Percentiles rank a stretch among this genome's conserved stretches.
Conservation (phyloP, 2,113 vertebrate species). For the Antennarius striatus region DNA sequence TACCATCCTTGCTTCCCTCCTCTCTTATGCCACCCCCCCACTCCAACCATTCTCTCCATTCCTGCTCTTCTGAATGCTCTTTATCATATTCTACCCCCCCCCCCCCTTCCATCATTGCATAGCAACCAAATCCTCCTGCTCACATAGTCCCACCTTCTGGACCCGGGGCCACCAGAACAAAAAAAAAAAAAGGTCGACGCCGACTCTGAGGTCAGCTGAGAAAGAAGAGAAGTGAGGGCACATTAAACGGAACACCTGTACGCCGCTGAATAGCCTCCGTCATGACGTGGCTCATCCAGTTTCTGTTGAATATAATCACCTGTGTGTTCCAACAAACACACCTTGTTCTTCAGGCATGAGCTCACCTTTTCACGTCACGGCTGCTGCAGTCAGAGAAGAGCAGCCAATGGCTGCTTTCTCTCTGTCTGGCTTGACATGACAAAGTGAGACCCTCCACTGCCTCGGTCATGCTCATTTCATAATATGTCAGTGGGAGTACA, state of each 20-base stretch:
- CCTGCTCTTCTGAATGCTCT: slow-evolving; percentile 50
- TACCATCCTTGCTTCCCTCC: slow-evolving; percentile 46
- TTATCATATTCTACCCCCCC: slow-evolving; percentile 70
- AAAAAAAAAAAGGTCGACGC: slow-evolving; percentile 40
- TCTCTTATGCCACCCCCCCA: slow-evolving; percentile 45
- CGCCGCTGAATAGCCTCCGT: background rate
- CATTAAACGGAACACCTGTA: slow-evolving; percentile 14
- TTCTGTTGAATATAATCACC: slow-evolving; percentile 6
- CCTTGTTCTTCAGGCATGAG: slow-evolving; percentile 48
- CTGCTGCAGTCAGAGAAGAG: slow-evolving; percentile 38
- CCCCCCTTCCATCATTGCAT: slow-evolving; percentile 61
- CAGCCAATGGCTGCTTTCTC: slow-evolving; percentile 48
- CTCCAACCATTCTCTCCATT: slow-evolving; percentile 25
- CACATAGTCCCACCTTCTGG: slow-evolving; percentile 53
- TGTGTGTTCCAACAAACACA: slow-evolving; percentile 24
- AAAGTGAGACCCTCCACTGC: slow-evolving; percentile 43
- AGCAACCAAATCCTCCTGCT: slow-evolving; percentile 63
- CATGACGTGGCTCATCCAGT: background rate
- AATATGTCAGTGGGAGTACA: slow-evolving; percentile 59
- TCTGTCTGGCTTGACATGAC: slow-evolving; percentile 44
- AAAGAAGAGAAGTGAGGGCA: background rate
- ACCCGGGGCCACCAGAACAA: slow-evolving; percentile 47
- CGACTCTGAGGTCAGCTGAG: slow-evolving; percentile 30
- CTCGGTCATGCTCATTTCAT: slow-evolving; percentile 23
- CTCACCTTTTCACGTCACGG: slow-evolving; percentile 42